These are phyloP conservation scores for Stictocephala bisonia DNA, from an alignment of 2,888 invertebrate species.

Conservation along the genomic window DNA sequence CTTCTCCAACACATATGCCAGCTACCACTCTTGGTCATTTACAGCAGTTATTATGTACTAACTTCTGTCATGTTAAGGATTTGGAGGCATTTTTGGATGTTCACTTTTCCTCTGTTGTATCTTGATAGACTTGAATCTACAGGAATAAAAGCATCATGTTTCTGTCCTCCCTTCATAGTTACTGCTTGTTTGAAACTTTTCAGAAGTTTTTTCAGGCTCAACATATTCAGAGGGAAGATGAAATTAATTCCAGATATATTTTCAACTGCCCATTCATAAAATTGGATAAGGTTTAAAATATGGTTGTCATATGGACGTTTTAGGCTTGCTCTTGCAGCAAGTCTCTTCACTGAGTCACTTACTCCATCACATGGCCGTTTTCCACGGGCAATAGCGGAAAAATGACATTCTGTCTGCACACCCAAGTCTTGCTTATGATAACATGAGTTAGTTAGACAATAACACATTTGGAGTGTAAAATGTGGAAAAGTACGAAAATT, in stretches of 20 bases:
- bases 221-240: not conserved
- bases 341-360: not conserved
- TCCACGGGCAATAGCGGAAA: not conserved
- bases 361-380: not conserved
- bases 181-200: too few relatives aligned
- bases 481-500: too few relatives aligned
- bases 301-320: too few relatives aligned
- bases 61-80: constrained; percentile 1
- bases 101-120: constrained; percentile 9
- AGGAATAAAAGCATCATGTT: not conserved
- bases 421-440: too few relatives aligned
- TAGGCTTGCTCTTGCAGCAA: not conserved
- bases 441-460: too few relatives aligned
- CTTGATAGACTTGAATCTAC: constrained; percentile 1
- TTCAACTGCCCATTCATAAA: not conserved
- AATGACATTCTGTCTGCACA: not conserved
- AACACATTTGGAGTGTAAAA: too few relatives aligned
- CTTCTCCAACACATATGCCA: constrained; percentile 4
- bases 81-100: not conserved
- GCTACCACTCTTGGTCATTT: constrained; percentile 4
- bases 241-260: not conserved
- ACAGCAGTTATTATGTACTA: constrained; percentile 4
- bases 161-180: not conserved
- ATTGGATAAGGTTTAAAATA: too few relatives aligned
- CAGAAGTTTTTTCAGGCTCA: not conserved